Evolutionary conservation across 2,888 invertebrate genomes (phyloP), one percentile per base, ranked within the genome.

Genomic region (Meghimatium bilineatum): DNA sequence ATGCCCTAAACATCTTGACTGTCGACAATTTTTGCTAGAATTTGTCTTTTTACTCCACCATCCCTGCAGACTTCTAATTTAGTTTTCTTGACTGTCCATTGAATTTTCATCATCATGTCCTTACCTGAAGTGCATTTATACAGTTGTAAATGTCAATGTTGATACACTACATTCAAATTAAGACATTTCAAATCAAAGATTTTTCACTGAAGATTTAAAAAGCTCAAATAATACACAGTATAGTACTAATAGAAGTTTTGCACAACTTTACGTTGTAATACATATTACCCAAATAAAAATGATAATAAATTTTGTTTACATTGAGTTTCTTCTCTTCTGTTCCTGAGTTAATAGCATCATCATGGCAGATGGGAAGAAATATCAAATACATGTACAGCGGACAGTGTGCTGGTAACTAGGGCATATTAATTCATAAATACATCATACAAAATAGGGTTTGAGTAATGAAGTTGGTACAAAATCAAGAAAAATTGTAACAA

Each of bases 321-420:
- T n/a, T 63, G 26, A n/a, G 60, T 63, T 26, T 63, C 60, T 63
- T 63, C 60, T 63, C 60, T 63, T 49, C 20, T 32, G 20, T 52
- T 74, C 74, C 74, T 74, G 74, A 74, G 74, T 74, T 74, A 17
- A 74, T 49, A 29, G 29, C 49, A 52, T 74, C 5, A 63, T 63
- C n/a, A 63, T 63, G n/a, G 60, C n/a, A 63, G 60, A 29, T 23
- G 17, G 52, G 71, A 71, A 71, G 71, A 38, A 71, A 71, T 71
- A n/a, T 36, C 23, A 71, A 38, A 38, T 26, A 71, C 71, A 71
- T 6, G 38, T 71, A n/a, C 71, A 38, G 71, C 12, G 12, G 34
- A 67, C 67, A 67, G 20, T 34, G 67, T 67, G 34, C 32, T 34
- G 34, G 20, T 67, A 20, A 34, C 29, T 34, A 67, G 67, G 67